A percentile compares a stretch with the other conserved stretches of the same genome.
Evolutionary conservation across 2,797 vertebrate genomes (phyloP).

Genomic region (Brachyrhaphis roseni): DNA sequence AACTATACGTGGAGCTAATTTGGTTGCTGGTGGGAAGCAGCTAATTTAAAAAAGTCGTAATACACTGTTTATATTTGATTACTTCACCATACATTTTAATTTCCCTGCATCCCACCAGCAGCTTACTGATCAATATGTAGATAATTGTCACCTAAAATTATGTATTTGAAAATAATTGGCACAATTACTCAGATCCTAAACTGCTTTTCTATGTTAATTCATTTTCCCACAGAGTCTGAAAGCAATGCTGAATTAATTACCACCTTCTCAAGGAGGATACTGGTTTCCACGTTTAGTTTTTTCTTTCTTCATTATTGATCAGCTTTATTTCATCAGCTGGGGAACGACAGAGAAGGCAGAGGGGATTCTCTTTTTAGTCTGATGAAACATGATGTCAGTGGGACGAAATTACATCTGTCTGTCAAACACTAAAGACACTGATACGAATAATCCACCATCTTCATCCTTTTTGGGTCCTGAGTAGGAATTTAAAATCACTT

Average conservation of each 20-base stretch:
- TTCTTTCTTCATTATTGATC: slow-evolving; percentile 11
- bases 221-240: neutral
- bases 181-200: neutral
- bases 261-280: neutral
- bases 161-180: neutral
- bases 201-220: neutral
- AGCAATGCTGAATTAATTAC: slow-evolving; percentile 2
- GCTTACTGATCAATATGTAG: neutral
- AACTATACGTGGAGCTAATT: neutral
- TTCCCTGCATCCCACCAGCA: neutral
- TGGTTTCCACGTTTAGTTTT: neutral
- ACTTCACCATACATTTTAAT: neutral
- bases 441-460: neutral
- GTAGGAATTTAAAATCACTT: neutral
- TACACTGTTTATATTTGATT: slow-evolving; percentile 4
- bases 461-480: neutral
- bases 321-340: slow-evolving; percentile 6
- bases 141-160: neutral
- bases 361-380: neutral
- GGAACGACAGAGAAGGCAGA: neutral
- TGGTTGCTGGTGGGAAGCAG: neutral
- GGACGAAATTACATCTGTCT: slow-evolving; percentile 6
- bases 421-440: neutral
- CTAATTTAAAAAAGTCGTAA: neutral
- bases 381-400: slow-evolving; percentile 28